phyloP scores from a whole-genome alignment of 2,888 invertebrate genomes.

The Himalopsyche kuldschensis region DNA sequence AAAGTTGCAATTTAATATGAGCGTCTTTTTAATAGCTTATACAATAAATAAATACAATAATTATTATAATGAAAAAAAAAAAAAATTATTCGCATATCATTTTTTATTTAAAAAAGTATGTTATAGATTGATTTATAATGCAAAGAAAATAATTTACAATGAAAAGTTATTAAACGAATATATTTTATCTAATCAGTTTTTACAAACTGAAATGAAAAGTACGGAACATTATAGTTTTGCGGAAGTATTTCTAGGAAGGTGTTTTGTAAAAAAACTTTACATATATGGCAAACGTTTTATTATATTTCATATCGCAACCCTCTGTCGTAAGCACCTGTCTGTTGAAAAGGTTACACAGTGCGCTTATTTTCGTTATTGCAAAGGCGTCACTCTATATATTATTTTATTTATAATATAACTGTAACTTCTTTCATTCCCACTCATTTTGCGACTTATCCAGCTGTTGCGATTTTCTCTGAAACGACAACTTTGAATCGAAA shows the following conservation, averaged over 20 bases:
- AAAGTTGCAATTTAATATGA: neutral
- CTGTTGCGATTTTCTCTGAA: conserved; percentile 14
- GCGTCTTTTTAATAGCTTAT: neutral
- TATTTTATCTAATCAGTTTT: too few relatives aligned
- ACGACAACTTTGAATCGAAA: conserved; percentile 32
- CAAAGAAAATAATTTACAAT: too few relatives aligned
- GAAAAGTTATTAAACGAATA: too few relatives aligned
- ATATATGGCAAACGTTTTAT: neutral
- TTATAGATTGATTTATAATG: too few relatives aligned
- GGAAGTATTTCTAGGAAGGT: neutral
- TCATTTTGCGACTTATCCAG: conserved; percentile 2
- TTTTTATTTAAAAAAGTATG: too few relatives aligned
- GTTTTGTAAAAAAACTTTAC: neutral
- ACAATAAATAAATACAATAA: too few relatives aligned
- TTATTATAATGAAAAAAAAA: too few relatives aligned
- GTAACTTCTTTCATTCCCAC: neutral
- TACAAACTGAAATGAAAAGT: too few relatives aligned
- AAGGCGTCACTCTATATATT: neutral
- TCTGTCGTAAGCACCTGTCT: neutral
- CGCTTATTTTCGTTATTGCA: neutral
- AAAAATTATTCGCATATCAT: too few relatives aligned
- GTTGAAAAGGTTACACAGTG: neutral
- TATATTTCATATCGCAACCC: neutral
- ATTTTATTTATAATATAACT: conserved; percentile 18
- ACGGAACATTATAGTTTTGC: neutral